These are phyloP conservation scores for Tursiops truncatus DNA, from an alignment of 2,113 vertebrate species.

Conservation along the genomic window DNA sequence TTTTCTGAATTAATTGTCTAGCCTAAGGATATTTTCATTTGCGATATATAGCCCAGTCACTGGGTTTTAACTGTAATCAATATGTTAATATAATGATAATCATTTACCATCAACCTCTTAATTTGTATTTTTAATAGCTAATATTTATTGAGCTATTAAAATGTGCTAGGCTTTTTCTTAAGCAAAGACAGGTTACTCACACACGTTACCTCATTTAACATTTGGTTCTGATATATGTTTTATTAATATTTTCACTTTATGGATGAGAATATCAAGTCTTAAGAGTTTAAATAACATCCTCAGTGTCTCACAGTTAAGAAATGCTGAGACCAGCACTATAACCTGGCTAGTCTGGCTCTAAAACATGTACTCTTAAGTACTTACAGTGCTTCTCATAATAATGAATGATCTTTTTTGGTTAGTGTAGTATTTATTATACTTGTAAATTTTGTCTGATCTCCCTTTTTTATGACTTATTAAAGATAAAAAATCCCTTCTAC, in stretches of 20 bases:
- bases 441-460: not conserved
- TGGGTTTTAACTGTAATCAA: not conserved
- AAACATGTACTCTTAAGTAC: not conserved
- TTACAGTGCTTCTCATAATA: not conserved
- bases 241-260: conserved; percentile 30
- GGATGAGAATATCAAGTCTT: not conserved
- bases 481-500: not conserved
- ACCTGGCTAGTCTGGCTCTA: not conserved
- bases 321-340: not conserved
- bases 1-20: not conserved
- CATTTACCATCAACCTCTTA: not conserved
- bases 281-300: not conserved
- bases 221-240: not conserved
- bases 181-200: not conserved
- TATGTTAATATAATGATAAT: conserved; percentile 18
- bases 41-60: not conserved
- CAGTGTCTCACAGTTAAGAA: not conserved
- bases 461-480: not conserved
- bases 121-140: conserved; percentile 29
- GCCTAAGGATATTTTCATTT: not conserved
- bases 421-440: not conserved
- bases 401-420: not conserved
- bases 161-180: not conserved
- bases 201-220: not conserved
- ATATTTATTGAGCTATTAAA: not conserved